phyloP scores from a whole-genome alignment of 1,140 invertebrate genomes.

The Rhynchophorus ferrugineus region DNA sequence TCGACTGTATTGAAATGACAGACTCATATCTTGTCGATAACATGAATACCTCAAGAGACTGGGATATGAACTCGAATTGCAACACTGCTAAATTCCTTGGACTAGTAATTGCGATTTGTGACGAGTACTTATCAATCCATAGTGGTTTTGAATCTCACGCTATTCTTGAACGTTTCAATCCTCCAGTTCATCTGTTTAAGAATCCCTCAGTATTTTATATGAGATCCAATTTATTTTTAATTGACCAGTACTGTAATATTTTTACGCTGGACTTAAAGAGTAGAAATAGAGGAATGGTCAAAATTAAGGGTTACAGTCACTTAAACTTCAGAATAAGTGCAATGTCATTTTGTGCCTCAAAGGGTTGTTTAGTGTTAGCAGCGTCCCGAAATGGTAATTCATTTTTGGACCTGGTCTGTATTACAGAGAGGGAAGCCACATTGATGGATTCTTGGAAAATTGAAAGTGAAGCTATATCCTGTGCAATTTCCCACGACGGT shows the following conservation, averaged over 20 bases:
- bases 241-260: no score
- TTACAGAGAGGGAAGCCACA: not conserved
- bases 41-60: not conserved
- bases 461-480: conserved; percentile 1
- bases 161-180: no score
- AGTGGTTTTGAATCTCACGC: not conserved
- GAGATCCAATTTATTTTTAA: no score
- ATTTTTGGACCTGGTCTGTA: not conserved
- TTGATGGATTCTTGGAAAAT: not conserved
- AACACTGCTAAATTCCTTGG: not conserved
- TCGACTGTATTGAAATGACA: not conserved
- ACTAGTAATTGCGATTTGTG: not conserved
- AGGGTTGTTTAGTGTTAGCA: not conserved
- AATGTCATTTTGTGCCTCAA: not conserved
- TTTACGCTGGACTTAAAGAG: no score
- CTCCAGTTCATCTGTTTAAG: no score
- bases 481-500: conserved; percentile 10
- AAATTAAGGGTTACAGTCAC: no score
- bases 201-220: no score
- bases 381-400: not conserved
- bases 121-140: not conserved
- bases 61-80: no score
- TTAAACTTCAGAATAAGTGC: no score
- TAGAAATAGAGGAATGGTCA: no score
- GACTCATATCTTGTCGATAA: not conserved